Percentiles rank a stretch among this genome's conserved stretches.
phyloP scores from a whole-genome alignment of 2,113 vertebrate genomes.

The Mastomys natalensis region DNA sequence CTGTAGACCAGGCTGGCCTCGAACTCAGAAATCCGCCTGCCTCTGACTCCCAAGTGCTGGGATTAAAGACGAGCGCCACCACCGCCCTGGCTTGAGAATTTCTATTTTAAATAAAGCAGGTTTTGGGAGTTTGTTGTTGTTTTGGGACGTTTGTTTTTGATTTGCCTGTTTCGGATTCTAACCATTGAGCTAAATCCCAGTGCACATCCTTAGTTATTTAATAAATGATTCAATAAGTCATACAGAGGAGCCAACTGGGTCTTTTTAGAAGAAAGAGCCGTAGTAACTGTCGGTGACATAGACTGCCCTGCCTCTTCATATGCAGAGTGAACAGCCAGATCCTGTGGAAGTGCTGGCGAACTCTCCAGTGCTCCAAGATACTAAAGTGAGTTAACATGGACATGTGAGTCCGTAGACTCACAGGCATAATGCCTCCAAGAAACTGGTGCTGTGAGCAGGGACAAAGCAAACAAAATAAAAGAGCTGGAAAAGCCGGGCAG shows the following conservation, averaged over 20 bases:
- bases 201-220: not conserved
- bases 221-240: not conserved
- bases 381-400: not conserved
- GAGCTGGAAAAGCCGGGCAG: no score
- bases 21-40: no score
- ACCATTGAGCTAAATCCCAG: not conserved
- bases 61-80: no score
- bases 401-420: not conserved
- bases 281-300: not conserved
- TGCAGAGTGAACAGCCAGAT: not conserved
- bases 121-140: not conserved
- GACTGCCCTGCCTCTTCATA: not conserved
- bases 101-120: constrained; percentile 10
- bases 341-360: not conserved
- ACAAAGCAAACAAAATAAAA: not conserved
- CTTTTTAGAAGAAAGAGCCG: not conserved
- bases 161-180: not conserved
- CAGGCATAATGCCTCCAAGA: not conserved
- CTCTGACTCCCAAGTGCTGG: no score
- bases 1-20: no score
- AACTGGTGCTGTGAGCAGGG: not conserved
- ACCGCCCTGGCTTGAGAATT: no score
- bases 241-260: not conserved
- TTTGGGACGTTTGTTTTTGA: not conserved
- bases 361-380: not conserved